Conservation (phyloP, 2,797 vertebrate genomes). For the Melanitta fusca region DNA sequence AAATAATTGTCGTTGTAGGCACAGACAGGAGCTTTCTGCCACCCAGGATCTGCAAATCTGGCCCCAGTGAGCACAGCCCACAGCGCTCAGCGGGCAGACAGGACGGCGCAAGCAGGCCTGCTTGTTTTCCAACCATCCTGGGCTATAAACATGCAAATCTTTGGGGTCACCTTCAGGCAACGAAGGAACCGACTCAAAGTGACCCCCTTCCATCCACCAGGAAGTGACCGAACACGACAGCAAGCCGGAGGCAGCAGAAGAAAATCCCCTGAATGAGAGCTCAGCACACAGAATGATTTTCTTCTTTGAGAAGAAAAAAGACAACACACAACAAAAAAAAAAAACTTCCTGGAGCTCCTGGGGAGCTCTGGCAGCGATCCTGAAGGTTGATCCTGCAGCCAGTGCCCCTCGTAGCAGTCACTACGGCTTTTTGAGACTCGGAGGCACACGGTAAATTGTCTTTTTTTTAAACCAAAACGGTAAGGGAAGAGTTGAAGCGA, state of each 20-base stretch:
- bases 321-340: not conserved
- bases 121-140: rapidly evolving
- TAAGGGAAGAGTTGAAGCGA: not conserved
- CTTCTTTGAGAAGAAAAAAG: not conserved
- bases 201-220: not conserved
- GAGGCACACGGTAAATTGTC: not conserved
- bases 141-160: not conserved
- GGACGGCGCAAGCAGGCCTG: no score
- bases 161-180: not conserved
- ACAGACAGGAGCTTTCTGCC: not conserved
- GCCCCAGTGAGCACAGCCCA: not conserved
- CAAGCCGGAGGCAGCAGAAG: not conserved
- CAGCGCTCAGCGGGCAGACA: not conserved
- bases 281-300: not conserved
- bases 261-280: not conserved
- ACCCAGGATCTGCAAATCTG: not conserved
- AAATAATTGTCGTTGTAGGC: rapidly evolving
- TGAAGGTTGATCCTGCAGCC: not conserved
- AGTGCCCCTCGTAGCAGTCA: not conserved
- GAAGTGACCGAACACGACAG: constrained; percentile 19
- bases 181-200: not conserved
- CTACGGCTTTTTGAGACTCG: not conserved
- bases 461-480: not conserved
- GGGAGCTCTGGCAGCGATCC: not conserved
- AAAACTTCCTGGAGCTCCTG: not conserved